Evolutionary conservation across 1,140 invertebrate genomes (phyloP).

Genomic region (Drosophila virilis): DNA sequence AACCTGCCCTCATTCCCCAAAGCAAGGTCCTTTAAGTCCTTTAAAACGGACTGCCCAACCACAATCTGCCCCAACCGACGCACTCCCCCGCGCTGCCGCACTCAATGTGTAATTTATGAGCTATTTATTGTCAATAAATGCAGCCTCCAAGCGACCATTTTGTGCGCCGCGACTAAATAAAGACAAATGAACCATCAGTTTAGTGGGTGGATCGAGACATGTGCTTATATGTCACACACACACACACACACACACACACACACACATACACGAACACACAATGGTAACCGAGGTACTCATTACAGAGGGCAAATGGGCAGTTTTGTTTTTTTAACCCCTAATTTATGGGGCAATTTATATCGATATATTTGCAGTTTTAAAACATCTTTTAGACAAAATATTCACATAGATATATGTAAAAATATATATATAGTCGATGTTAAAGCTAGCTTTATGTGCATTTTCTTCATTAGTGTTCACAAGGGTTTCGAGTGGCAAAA

Average conservation of each 20-base stretch:
- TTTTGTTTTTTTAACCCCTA: slow-evolving; percentile 30
- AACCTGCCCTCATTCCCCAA: background rate
- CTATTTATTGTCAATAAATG: slow-evolving; percentile 82
- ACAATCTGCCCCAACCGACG: background rate
- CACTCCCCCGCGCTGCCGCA: background rate
- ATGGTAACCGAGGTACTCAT: slow-evolving; percentile 34
- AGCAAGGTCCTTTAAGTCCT: background rate
- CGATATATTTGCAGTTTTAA: slow-evolving; percentile 23
- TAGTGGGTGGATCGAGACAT: slow-evolving; percentile 49
- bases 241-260: slow-evolving; percentile 3
- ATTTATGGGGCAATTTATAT: slow-evolving; percentile 45
- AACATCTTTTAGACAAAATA: slow-evolving; percentile 13
- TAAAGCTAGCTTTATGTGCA: too few species aligned
- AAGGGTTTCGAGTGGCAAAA: too few species aligned
- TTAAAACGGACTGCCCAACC: slow-evolving; percentile 20
- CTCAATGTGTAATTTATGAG: slow-evolving; percentile 68
- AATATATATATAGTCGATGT: too few species aligned
- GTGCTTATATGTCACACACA: background rate
- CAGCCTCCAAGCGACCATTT: slow-evolving; percentile 78
- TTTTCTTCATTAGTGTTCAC: too few species aligned
- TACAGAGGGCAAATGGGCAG: slow-evolving; percentile 42
- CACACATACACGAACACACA: slow-evolving; percentile 4
- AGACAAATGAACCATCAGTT: slow-evolving; percentile 77
- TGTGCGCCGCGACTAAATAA: slow-evolving; percentile 69
- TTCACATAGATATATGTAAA: background rate